Evolutionary conservation across 2,888 invertebrate species (phyloP).

Genomic region (Trichogramma dendrolimi): DNA sequence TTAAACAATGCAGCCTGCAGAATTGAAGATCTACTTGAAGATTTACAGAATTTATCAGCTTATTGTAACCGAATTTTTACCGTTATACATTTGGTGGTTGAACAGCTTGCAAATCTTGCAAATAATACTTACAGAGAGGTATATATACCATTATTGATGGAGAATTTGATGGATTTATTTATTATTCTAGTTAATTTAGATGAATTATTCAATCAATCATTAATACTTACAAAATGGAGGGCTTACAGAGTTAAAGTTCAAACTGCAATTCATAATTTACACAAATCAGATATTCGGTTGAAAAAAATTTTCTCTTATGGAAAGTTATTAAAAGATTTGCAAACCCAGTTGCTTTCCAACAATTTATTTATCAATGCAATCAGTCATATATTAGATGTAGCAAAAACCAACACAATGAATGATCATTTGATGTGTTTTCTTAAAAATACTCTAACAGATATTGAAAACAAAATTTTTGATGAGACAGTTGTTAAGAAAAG

Average conservation of each 20-base stretch:
- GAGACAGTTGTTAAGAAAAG: conserved; percentile 54
- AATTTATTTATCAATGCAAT: conserved; percentile 53
- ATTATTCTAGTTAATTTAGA: conserved; percentile 68
- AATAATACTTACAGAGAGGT: conserved; percentile 37
- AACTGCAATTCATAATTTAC: conserved; percentile 63
- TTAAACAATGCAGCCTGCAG: conserved; percentile 48
- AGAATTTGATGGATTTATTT: conserved; percentile 64
- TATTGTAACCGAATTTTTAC: conserved; percentile 41
- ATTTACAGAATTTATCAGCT: conserved; percentile 44
- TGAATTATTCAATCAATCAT: conserved; percentile 59
- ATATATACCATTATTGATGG: conserved; percentile 51
- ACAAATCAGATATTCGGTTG: conserved; percentile 59
- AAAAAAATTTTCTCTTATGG: conserved; percentile 66
- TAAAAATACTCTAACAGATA: conserved; percentile 59
- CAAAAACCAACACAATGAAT: conserved; percentile 55
- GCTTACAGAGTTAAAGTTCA: conserved; percentile 72
- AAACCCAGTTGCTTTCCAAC: conserved; percentile 61
- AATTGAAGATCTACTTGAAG: conserved; percentile 40
- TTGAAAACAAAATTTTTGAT: conserved; percentile 61
- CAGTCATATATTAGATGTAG: conserved; percentile 53
- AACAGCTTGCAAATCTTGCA: conserved; percentile 43
- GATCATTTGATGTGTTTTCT: conserved; percentile 68
- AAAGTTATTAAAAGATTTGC: conserved; percentile 67
- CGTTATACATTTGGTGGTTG: conserved; percentile 41
- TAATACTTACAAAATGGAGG: conserved; percentile 69